phyloP scores from a whole-genome alignment of 2,888 invertebrate genomes.

The Pollenia griseotomentosa region DNA sequence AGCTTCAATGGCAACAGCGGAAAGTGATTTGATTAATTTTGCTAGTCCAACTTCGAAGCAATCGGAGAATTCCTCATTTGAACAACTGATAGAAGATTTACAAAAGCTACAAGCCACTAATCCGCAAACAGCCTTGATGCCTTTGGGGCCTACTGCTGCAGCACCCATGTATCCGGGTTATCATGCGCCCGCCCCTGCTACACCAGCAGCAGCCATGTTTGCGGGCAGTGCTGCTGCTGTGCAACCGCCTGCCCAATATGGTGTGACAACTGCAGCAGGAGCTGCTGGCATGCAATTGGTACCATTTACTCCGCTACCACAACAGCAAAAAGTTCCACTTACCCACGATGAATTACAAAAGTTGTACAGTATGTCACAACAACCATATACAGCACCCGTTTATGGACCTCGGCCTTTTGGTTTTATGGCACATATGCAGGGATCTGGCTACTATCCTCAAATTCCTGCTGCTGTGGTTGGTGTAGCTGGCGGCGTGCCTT shows the following conservation, averaged over 20 bases:
- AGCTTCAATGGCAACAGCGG: conserved; percentile 72
- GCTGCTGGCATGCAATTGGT: conserved; percentile 80
- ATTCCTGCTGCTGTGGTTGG: conserved; percentile 50
- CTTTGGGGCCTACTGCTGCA: conserved; percentile 78
- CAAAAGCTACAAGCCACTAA: conserved; percentile 83
- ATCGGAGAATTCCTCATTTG: conserved; percentile 86
- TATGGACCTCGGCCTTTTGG: conserved; percentile 70
- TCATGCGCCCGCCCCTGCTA: conserved; percentile 40
- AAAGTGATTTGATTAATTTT: conserved; percentile 89
- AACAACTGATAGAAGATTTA: conserved; percentile 87
- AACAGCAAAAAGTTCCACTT: conserved; percentile 80
- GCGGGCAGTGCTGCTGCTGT: conserved; percentile 67
- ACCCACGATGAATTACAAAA: conserved; percentile 82
- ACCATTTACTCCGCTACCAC: conserved; percentile 79
- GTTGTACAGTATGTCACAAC: conserved; percentile 81
- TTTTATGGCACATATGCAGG: conserved; percentile 65
- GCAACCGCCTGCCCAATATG: conserved; percentile 71
- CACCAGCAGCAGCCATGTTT: conserved; percentile 59
- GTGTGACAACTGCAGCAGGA: conserved; percentile 73
- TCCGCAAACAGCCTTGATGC: conserved; percentile 78
- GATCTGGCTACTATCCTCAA: conserved; percentile 46
- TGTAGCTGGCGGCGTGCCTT: conserved; percentile 67
- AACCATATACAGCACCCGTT: conserved; percentile 63
- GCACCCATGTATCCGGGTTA: conserved; percentile 71
- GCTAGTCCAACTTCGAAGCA: conserved; percentile 86